These are phyloP conservation scores for Phasianus colchicus DNA, from an alignment of 2,113 vertebrate genomes.

Conservation along the genomic window DNA sequence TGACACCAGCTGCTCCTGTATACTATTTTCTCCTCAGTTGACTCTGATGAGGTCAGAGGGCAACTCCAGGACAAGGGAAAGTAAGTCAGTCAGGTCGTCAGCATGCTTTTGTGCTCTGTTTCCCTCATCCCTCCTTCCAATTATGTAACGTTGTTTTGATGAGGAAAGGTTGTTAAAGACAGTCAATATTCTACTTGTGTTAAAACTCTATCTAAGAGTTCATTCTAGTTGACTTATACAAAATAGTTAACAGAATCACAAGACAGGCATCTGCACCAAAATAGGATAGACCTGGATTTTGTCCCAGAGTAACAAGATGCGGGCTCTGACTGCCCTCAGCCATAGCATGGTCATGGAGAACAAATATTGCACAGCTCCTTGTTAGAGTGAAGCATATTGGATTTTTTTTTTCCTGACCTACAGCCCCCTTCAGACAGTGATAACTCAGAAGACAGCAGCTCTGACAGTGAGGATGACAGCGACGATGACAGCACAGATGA, in stretches of 20 bases:
- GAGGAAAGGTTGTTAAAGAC: background rate
- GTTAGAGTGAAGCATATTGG: background rate
- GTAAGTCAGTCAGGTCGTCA: background rate
- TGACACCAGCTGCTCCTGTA: background rate
- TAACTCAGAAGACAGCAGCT: constrained; percentile 52
- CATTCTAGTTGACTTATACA: background rate
- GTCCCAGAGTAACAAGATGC: background rate
- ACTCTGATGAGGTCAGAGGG: background rate
- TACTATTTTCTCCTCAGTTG: background rate
- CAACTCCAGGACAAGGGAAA: background rate
- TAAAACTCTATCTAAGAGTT: background rate
- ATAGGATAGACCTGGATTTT: background rate
- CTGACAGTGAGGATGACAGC: constrained; percentile 10
- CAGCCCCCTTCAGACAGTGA: background rate
- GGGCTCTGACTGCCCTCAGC: background rate
- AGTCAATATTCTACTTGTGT: background rate
- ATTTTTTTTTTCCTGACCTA: background rate
- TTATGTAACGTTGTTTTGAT: background rate
- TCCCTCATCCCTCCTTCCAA: background rate
- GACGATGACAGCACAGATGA: constrained; percentile 57
- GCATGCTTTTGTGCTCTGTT: background rate
- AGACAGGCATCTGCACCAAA: no score
- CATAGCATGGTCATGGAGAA: background rate
- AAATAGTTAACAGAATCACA: background rate
- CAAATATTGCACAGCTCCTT: background rate